Evolutionary conservation across 2,113 vertebrate species (phyloP).

Genomic region (Pagrus major): DNA sequence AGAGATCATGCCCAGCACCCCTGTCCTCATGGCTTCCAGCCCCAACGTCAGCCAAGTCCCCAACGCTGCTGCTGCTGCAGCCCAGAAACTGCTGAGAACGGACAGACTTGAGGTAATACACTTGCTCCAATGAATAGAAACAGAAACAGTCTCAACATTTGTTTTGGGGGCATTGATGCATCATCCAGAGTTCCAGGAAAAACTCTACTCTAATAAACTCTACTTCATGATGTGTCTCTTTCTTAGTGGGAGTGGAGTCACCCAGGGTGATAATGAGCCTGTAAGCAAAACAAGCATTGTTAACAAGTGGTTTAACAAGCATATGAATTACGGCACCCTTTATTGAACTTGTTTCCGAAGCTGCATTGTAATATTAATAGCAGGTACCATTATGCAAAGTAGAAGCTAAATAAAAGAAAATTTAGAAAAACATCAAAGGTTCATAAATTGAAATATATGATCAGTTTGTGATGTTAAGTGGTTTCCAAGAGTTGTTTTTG

Average conservation of each 20-base stretch:
- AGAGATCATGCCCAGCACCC: conserved; percentile 92
- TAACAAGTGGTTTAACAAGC: conserved; percentile 48
- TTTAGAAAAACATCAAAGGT: background rate
- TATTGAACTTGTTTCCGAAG: conserved; percentile 18
- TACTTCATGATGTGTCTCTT: conserved; percentile 3
- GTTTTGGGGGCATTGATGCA: background rate
- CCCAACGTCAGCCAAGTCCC: conserved; percentile 88
- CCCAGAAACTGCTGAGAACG: conserved; percentile 97
- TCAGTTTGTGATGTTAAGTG: background rate
- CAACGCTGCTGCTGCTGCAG: conserved; percentile 90
- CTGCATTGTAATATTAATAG: conserved; percentile 5
- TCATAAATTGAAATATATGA: conserved; percentile 25
- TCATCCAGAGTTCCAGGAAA: background rate
- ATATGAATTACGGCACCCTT: background rate
- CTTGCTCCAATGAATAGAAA: too few relatives aligned
- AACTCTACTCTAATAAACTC: conserved; percentile 19
- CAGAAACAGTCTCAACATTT: background rate
- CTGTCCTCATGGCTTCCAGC: conserved; percentile 93
- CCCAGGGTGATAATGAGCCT: conserved; percentile 35
- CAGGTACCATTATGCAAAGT: conserved; percentile 12
- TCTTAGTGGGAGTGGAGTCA: background rate
- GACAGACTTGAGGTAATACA: conserved; percentile 95
- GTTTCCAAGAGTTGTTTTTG: background rate
- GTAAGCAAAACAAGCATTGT: conserved; percentile 35
- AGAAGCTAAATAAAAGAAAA: conserved; percentile 24